Conservation (phyloP, 2,888 invertebrate species). For the Cephus pygmeus region DNA sequence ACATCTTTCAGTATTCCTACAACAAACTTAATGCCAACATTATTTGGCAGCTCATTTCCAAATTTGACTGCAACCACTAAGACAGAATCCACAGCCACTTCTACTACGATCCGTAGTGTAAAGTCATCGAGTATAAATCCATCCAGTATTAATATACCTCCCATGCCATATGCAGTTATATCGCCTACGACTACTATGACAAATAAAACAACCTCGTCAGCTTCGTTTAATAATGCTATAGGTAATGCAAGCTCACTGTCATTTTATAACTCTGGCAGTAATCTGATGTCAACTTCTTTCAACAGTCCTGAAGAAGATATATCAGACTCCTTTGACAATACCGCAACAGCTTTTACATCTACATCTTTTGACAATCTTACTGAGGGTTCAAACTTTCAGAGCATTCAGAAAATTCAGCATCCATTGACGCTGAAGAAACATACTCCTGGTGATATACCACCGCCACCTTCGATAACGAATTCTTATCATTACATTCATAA, state of each 20-base stretch:
- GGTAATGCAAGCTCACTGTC: slow-evolving; percentile 17
- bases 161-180: slow-evolving; percentile 20
- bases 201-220: no score
- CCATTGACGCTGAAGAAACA: slow-evolving; percentile 11
- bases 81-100: slow-evolving; percentile 1
- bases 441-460: slow-evolving; percentile 39
- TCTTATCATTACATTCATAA: slow-evolving; percentile 58
- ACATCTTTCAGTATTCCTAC: slow-evolving; percentile 50
- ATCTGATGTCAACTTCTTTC: slow-evolving; percentile 53
- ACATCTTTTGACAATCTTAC: slow-evolving; percentile 5
- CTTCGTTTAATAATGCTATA: slow-evolving; percentile 10
- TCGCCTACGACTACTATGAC: slow-evolving; percentile 19
- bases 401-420: slow-evolving; percentile 4
- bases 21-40: slow-evolving; percentile 11
- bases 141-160: slow-evolving; percentile 13
- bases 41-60: not conserved
- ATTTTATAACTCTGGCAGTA: slow-evolving; percentile 44
- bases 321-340: slow-evolving; percentile 17
- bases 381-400: not conserved
- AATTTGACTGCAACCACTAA: not conserved
- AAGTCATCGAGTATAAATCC: slow-evolving; percentile 6
- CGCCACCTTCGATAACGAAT: slow-evolving; percentile 53
- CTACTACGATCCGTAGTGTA: slow-evolving; percentile 22
- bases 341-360: not conserved
- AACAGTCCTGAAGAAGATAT: slow-evolving; percentile 40